Conservation (phyloP, 2,797 vertebrate genomes). For the Sebastes oblongus region DNA sequence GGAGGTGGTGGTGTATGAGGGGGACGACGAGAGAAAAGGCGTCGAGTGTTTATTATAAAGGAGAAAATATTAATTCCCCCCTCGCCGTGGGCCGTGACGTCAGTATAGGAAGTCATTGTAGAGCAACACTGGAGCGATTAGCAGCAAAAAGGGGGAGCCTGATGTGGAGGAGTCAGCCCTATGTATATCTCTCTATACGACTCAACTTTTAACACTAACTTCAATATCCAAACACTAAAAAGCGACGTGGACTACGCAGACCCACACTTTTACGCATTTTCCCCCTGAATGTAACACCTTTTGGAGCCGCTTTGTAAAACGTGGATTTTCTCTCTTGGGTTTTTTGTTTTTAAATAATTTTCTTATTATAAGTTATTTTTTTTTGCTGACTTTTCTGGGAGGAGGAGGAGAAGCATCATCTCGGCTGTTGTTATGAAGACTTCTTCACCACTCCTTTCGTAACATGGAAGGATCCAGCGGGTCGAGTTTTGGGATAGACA, state of each 20-base stretch:
- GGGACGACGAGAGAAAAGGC: slow-evolving; percentile 63
- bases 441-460: slow-evolving; percentile 73
- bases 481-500: slow-evolving; percentile 99
- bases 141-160: slow-evolving; percentile 88
- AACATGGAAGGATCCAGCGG: slow-evolving; percentile 96
- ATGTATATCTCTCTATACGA: slow-evolving; percentile 82
- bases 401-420: slow-evolving; percentile 44
- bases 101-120: slow-evolving; percentile 92
- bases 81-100: slow-evolving; percentile 90
- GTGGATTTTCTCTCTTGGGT: slow-evolving; percentile 65
- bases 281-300: slow-evolving; percentile 72
- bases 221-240: slow-evolving; percentile 81
- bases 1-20: not conserved
- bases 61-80: slow-evolving; percentile 83
- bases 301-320: slow-evolving; percentile 55
- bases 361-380: slow-evolving; percentile 31
- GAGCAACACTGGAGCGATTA: slow-evolving; percentile 90
- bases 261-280: slow-evolving; percentile 62
- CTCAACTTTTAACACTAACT: slow-evolving; percentile 92
- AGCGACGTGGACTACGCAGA: slow-evolving; percentile 76
- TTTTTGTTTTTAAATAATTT: slow-evolving; percentile 11
- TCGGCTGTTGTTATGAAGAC: slow-evolving; percentile 85
- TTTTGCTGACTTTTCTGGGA: slow-evolving; percentile 39
- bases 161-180: slow-evolving; percentile 87
- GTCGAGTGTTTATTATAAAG: slow-evolving; percentile 85